phyloP scores from a whole-genome alignment of 2,888 invertebrate species.

The Anoncus sp. region DNA sequence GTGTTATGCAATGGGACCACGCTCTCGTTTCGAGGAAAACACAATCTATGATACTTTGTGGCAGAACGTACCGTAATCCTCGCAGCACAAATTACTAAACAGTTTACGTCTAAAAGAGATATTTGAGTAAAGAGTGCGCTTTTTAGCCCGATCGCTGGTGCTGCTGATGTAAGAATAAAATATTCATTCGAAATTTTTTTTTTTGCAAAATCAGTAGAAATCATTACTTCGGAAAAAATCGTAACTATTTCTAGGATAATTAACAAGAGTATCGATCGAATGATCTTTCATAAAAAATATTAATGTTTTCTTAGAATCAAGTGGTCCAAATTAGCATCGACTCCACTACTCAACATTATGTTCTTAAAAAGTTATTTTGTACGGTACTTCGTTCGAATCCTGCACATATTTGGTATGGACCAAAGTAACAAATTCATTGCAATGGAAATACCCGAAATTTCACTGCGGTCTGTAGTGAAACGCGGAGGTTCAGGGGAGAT shows the following conservation, averaged over 20 bases:
- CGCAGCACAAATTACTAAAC: constrained; percentile 1
- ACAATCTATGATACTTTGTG: constrained; percentile 26
- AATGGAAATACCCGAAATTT: neutral
- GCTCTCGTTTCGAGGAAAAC: constrained; percentile 26
- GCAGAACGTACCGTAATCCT: constrained; percentile 12
- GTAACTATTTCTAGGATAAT: too few species aligned
- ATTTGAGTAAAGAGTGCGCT: neutral
- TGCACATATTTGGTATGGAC: neutral
- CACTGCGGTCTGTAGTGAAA: too few species aligned
- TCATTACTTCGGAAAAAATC: neutral
- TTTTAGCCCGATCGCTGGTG: neutral
- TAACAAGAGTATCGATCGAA: too few species aligned
- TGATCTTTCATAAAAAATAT: neutral
- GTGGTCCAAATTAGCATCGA: neutral
- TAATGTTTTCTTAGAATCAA: too few species aligned
- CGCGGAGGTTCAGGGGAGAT: too few species aligned
- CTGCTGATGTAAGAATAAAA: neutral
- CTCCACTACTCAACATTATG: neutral
- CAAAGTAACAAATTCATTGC: neutral
- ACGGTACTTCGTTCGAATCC: neutral
- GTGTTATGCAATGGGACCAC: constrained; percentile 23
- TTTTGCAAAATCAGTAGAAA: neutral
- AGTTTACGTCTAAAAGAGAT: neutral
- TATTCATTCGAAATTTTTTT: neutral
- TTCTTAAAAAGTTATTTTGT: neutral